A percentile compares a stretch with the other conserved stretches of the same genome.
Conservation (phyloP, 2,113 vertebrate species). For the Mesembrinibis cayennensis region DNA sequence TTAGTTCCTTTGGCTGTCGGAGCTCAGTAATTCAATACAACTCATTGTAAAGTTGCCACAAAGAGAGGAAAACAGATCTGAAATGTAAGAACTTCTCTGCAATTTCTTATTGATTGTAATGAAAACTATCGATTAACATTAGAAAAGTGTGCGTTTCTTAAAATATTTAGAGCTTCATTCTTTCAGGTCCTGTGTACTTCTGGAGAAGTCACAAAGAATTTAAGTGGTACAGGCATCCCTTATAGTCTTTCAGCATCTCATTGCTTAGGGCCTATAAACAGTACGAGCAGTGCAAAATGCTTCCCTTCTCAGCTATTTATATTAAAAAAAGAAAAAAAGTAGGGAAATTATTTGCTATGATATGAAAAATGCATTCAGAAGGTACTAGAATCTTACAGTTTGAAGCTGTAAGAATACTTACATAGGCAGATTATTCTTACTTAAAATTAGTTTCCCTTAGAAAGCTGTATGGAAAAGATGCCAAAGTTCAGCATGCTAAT, state of each 20-base stretch:
- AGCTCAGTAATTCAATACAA: background rate
- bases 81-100: background rate
- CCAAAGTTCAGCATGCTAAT: background rate
- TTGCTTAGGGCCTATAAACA: background rate
- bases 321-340: rapidly evolving
- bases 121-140: background rate
- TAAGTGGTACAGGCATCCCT: background rate
- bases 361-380: background rate
- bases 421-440: background rate
- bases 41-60: background rate
- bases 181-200: background rate
- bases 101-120: background rate
- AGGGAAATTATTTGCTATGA: background rate
- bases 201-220: background rate
- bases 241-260: background rate
- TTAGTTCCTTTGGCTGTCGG: background rate
- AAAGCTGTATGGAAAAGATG: background rate
- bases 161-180: background rate
- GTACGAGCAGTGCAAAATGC: background rate
- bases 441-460: background rate
- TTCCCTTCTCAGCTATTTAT: background rate
- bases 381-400: background rate
- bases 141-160: background rate
- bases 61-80: background rate
- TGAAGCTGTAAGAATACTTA: background rate